phyloP scores from a whole-genome alignment of 2,113 vertebrate species.

The Serinus canaria region DNA sequence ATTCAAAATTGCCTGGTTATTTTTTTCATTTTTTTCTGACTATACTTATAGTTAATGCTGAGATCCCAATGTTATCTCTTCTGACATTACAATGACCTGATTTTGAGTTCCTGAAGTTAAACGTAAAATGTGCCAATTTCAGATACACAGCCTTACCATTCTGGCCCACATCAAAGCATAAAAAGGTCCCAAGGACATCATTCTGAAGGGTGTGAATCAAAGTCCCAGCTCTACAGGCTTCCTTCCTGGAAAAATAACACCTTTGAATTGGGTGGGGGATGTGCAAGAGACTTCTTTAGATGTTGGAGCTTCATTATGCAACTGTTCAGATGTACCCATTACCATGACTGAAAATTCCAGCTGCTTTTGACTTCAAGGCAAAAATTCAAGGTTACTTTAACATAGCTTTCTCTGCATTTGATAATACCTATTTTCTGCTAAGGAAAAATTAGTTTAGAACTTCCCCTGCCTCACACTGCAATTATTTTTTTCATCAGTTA shows the following conservation, averaged over 20 bases:
- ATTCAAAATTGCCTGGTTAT: background rate
- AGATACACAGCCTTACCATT: background rate
- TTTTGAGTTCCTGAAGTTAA: background rate
- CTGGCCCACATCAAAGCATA: background rate
- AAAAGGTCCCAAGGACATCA: background rate
- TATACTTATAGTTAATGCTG: background rate
- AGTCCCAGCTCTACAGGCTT: background rate
- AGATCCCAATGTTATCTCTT: background rate
- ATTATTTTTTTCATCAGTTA: slow-evolving; percentile 62
- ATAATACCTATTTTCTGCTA: slow-evolving; percentile 33
- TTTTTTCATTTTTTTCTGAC: background rate
- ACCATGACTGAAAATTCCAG: background rate
- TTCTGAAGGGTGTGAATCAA: background rate
- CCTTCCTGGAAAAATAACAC: background rate
- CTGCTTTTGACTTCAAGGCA: slow-evolving; percentile 17
- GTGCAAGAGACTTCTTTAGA: background rate
- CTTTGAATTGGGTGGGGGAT: background rate
- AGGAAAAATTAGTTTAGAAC: slow-evolving; percentile 48
- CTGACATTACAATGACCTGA: background rate
- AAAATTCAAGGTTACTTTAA: slow-evolving; percentile 1
- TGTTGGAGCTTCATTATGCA: background rate
- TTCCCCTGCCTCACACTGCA: background rate
- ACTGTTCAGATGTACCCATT: background rate
- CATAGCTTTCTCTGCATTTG: background rate
- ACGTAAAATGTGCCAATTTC: background rate